phyloP scores from a whole-genome alignment of 2,113 vertebrate genomes.

The Jaculus jaculus region DNA sequence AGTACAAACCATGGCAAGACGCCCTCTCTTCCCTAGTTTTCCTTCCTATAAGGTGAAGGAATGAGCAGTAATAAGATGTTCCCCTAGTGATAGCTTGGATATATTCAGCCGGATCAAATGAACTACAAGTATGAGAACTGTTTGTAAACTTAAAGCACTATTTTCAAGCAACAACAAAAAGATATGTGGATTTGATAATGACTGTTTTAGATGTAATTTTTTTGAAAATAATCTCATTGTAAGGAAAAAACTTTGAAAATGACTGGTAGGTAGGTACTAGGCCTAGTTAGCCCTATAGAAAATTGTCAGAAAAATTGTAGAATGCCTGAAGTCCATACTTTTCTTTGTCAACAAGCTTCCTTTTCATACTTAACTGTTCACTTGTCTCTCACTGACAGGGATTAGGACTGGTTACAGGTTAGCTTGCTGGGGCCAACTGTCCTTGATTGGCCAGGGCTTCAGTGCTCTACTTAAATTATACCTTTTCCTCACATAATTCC shows the following conservation, averaged over 20 bases:
- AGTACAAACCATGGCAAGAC: constrained; percentile 8
- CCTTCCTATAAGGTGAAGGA: neutral
- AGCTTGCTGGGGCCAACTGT: neutral
- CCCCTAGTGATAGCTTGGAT: neutral
- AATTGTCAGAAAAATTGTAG: neutral
- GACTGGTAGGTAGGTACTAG: neutral
- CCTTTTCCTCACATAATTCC: constrained; percentile 4
- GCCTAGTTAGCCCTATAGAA: neutral
- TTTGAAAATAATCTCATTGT: constrained; percentile 1
- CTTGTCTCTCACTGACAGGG: neutral
- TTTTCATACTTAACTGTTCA: neutral
- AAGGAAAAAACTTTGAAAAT: constrained; percentile 20
- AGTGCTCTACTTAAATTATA: neutral
- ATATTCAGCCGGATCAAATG: neutral
- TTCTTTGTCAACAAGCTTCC: neutral
- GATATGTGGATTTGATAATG: neutral
- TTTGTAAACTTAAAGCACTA: neutral
- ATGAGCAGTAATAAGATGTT: neutral
- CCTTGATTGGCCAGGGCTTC: neutral
- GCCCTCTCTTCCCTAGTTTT: neutral
- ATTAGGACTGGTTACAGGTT: neutral
- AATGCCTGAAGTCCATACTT: neutral
- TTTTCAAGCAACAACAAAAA: neutral
- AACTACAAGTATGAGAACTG: neutral
- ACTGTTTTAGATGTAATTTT: neutral